Conservation (phyloP, 2,888 invertebrate genomes). For the Anthrax anthrax region DNA sequence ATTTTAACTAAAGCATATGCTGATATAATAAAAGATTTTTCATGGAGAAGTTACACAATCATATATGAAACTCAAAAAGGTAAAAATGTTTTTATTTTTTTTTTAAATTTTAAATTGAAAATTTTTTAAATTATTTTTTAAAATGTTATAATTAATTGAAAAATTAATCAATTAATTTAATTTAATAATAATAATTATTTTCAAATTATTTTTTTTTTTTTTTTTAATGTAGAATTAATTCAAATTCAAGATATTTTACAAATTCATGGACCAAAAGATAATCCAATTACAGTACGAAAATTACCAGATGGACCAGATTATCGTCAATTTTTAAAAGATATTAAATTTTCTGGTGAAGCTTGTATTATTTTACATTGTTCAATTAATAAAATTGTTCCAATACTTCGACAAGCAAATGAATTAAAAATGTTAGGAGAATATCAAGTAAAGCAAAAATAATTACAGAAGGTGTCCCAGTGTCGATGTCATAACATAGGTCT, state of each 20-base stretch:
- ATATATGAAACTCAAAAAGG: conserved; percentile 74
- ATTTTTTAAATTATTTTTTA: too few relatives aligned
- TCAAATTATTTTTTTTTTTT: background rate
- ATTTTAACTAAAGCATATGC: conserved; percentile 54
- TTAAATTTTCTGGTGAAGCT: conserved; percentile 52
- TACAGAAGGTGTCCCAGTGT: too few relatives aligned
- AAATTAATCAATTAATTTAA: background rate
- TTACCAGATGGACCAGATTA: conserved; percentile 39
- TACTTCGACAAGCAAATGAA: conserved; percentile 61
- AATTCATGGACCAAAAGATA: conserved; percentile 48
- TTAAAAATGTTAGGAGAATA: conserved; percentile 71
- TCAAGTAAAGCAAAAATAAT: conserved; percentile 40
- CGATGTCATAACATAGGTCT: too few relatives aligned
- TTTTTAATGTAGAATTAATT: conserved; percentile 41
- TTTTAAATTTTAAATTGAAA: too few relatives aligned
- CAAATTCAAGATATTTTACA: conserved; percentile 68
- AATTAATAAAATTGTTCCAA: conserved; percentile 45
- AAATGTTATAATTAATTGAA: background rate
- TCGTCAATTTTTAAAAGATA: conserved; percentile 58
- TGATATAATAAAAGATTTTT: conserved; percentile 54
- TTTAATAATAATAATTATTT: too few relatives aligned
- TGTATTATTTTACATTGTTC: conserved; percentile 67
- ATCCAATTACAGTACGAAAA: conserved; percentile 53
- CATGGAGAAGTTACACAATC: conserved; percentile 68
- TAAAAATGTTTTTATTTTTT: conserved; percentile 15